Evolutionary conservation across 2,797 vertebrate species (phyloP), one percentile per base, ranked within the genome.

Genomic region (Notamacropus eugenii): DNA sequence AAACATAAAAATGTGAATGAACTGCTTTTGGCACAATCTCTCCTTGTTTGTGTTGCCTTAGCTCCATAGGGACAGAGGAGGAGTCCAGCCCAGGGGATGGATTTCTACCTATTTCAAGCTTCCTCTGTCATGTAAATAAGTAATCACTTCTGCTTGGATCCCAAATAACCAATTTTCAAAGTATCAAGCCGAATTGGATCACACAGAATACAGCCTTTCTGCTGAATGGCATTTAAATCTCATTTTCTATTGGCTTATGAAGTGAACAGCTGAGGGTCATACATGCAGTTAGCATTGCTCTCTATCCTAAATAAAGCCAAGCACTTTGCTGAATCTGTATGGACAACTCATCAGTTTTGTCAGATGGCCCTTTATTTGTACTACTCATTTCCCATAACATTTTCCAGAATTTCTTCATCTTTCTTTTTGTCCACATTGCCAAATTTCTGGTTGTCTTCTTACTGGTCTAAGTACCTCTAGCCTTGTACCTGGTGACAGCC

Each of bases 1-100:
- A 97, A 97, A 97, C 56, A 74, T 91, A 95, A 97, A 95, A 96
- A 94, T 93, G 67, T 91, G 96, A 92, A 96, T 93, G 95, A 56
- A 29, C 92, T 91, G 90, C 54, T 54, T 40, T 87, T 55, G 50
- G 31, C 55, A 54, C 52, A 91, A n/a, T 55, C 90, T 95, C 93
- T 87, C 67, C 93, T 96, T 95, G 74, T 96, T 96, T 95, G 92
- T 96, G 82, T 92, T 96, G 93, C 82, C 92, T 46, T 90, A 90
- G 92, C 90, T 92, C 94, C 62, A 27, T 1, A 95, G 91, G 82
- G 91, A 96, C 95, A 90, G 67, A 94, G 62, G 95, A 6, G 62
- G 97, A 96, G 93, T 96, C 94, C 16, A 5, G 90, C 19, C 55
- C 31, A 31, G 22, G 40, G 91, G 92, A 6, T 92, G 54, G 82